Conservation (phyloP, 2,888 invertebrate genomes). For the Tuta absoluta region DNA sequence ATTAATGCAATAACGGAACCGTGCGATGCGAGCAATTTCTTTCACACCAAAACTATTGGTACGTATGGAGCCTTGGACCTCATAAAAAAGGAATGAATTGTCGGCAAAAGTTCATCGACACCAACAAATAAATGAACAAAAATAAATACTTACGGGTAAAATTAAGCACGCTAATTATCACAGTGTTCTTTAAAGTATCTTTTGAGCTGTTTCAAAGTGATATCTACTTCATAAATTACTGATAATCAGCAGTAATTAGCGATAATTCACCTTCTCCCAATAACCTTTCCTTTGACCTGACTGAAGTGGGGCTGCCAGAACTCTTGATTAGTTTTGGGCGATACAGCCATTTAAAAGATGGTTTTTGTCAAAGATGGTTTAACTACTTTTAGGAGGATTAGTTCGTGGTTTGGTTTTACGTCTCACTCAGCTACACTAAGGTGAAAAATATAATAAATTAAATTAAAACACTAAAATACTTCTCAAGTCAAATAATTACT, state of each 20-base stretch:
- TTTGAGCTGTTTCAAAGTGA: neutral
- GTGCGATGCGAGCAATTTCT: neutral
- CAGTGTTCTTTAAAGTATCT: neutral
- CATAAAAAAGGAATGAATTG: slow-evolving; percentile 16
- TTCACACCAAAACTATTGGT: neutral
- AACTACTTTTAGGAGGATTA: no score
- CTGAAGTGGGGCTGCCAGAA: no score
- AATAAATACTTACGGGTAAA: neutral
- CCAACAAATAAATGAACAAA: neutral
- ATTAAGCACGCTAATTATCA: neutral
- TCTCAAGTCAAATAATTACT: no score
- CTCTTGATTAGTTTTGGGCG: no score
- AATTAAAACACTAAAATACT: no score
- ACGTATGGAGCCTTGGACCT: slow-evolving; percentile 20
- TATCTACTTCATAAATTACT: neutral
- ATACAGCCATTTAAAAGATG: no score
- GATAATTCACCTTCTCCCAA: neutral
- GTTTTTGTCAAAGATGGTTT: no score
- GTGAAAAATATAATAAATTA: no score
- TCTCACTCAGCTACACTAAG: no score
- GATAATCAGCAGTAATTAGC: neutral
- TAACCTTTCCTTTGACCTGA: neutral
- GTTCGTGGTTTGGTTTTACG: no score
- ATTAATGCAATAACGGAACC: no score
- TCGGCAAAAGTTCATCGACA: slow-evolving; percentile 4